Evolutionary conservation across 2,888 invertebrate genomes (phyloP), one percentile per base, ranked within the genome.

Genomic region (Cosmia trapezina): DNA sequence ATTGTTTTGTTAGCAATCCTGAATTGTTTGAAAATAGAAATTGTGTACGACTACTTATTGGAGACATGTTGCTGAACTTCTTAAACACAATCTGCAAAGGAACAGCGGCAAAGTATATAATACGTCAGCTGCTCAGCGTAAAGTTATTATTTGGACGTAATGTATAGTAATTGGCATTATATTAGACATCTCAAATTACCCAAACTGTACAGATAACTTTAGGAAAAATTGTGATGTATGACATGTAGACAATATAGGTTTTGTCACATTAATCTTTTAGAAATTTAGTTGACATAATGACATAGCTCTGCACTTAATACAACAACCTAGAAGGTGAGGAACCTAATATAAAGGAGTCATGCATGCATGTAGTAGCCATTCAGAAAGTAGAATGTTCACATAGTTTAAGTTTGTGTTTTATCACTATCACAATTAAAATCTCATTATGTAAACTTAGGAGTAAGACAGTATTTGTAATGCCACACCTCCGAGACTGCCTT

Each of bases 221-320:
- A 96, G 96, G 95, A 93, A 95, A 96, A 95, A 96, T 96, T 96
- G 96, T 96, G 96, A 96, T 96, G 96, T 96, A 96, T 95, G 96
- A 96, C 94, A 93, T 94, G 94, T 96, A 96, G 96, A 96, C 96
- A 96, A 96, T 96, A 96, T 96, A 96, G 95, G 93, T 92, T 93
- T 95, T 95, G 94, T 96, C 96, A 95, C 95, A 95, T 94, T 93
- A 93, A 94, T 92, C 92, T 93, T 89, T 93, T 94, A 94, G 94
- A 91, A 93, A 92, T 92, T 93, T 96, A 96, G 95, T 93, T 89
- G 84, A 87, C 86, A 83, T 89, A 87, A 88, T 93, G 88, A 93
- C 92, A 93, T 96, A 94, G 94, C 89, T 93, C 91, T 92, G 95
- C 95, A 96, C 95, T 90, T 78, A 66, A 78, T 91, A 90, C 91